Percentiles rank a stretch among this genome's conserved stretches.
phyloP scores from a whole-genome alignment of 2,797 vertebrate genomes.

The Spea hammondii region DNA sequence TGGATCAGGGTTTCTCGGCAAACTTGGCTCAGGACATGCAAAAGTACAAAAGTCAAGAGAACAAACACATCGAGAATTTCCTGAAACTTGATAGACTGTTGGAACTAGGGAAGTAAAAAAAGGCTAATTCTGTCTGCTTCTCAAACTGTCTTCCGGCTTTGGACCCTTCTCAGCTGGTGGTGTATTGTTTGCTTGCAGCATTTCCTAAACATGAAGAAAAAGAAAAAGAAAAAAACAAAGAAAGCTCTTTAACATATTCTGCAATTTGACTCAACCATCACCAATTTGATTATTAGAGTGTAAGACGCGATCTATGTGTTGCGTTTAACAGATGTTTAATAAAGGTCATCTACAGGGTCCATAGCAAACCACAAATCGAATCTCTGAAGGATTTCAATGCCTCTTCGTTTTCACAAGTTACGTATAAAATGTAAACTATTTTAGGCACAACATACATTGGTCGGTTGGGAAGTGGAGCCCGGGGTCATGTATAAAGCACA shows the following conservation, averaged over 20 bases:
- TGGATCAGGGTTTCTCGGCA: constrained; percentile 46
- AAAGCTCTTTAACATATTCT: neutral
- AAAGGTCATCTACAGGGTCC: no score
- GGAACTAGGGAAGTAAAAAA: neutral
- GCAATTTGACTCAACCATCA: neutral
- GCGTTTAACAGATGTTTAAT: no score
- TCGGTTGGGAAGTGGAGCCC: no score
- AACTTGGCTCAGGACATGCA: constrained; percentile 70
- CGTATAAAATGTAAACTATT: no score
- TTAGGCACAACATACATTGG: no score
- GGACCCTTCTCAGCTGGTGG: neutral
- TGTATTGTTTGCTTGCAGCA: neutral
- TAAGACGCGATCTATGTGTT: no score
- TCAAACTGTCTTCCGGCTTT: neutral
- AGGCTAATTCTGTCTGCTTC: neutral
- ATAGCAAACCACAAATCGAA: no score
- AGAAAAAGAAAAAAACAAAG: neutral
- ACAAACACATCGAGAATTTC: constrained; percentile 15
- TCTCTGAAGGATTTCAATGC: no score
- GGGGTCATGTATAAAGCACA: no score
- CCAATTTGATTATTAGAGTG: no score
- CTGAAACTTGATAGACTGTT: neutral
- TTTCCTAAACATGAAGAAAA: neutral
- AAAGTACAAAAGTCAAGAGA: constrained; percentile 54
- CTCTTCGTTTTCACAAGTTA: no score